Conservation (phyloP, 2,888 invertebrate species). For the Drosophila anomelani region DNA sequence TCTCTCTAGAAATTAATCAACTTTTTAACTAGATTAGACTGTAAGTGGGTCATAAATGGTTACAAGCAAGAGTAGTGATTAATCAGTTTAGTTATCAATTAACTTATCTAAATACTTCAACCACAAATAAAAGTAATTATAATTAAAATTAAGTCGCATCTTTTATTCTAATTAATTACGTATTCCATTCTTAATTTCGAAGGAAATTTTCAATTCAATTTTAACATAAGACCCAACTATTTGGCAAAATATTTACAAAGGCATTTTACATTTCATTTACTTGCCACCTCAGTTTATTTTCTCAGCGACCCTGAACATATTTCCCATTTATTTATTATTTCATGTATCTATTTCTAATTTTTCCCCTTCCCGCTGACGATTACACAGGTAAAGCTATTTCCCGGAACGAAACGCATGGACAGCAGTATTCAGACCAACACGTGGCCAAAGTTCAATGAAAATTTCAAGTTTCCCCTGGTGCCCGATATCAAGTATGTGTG, state of each 20-base stretch:
- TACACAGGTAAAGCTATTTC: conserved; percentile 90
- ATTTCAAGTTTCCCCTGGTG: conserved; percentile 89
- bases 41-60: not conserved
- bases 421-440: conserved; percentile 90
- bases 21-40: not conserved
- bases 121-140: not conserved
- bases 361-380: not conserved
- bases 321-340: conserved; percentile 25
- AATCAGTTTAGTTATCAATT: not conserved
- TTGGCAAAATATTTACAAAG: not conserved
- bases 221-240: not conserved
- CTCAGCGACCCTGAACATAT: conserved; percentile 20
- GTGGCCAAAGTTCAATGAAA: conserved; percentile 93
- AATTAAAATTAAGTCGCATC: too few relatives aligned
- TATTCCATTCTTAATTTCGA: not conserved
- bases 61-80: not conserved
- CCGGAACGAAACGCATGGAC: conserved; percentile 91
- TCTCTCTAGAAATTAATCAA: not conserved
- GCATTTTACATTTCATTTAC: conserved; percentile 11
- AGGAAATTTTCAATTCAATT: not conserved
- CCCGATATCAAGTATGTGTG: conserved; percentile 83
- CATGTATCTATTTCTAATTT: conserved; percentile 4
- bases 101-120: not conserved
- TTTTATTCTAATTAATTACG: too few relatives aligned
- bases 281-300: not conserved